Conservation (phyloP, 1,140 invertebrate genomes). For the Spodoptera litura region DNA sequence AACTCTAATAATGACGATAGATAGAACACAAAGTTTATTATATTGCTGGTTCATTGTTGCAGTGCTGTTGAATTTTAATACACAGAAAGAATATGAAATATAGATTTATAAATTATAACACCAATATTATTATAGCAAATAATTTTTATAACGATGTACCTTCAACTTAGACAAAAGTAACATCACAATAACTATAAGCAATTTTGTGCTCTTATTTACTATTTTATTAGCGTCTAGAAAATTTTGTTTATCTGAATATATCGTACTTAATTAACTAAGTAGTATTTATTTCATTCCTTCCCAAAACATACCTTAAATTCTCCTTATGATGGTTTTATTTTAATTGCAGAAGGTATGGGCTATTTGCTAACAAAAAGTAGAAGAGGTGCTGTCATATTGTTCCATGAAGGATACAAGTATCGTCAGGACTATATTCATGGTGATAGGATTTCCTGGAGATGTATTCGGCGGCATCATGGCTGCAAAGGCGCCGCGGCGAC, state of each 20-base stretch:
- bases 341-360: constrained; percentile 12
- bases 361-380: constrained; percentile 38
- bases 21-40: neutral
- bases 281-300: neutral
- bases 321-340: neutral
- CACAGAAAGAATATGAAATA: neutral
- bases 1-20: neutral
- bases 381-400: constrained; percentile 45
- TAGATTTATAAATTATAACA: neutral
- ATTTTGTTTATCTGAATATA: constrained; percentile 36
- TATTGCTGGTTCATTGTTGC: neutral
- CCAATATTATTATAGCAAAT: neutral
- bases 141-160: constrained; percentile 5
- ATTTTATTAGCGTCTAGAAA: neutral
- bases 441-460: constrained; percentile 51
- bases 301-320: neutral
- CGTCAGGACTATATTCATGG: constrained; percentile 50
- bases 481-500: constrained; percentile 50
- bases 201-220: neutral
- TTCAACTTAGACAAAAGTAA: neutral
- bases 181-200: neutral
- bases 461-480: constrained; percentile 49
- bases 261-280: constrained; percentile 22
- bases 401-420: constrained; percentile 47
- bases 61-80: neutral